Evolutionary conservation across 2,888 invertebrate species (phyloP).

Genomic region (Drosophila borborema): DNA sequence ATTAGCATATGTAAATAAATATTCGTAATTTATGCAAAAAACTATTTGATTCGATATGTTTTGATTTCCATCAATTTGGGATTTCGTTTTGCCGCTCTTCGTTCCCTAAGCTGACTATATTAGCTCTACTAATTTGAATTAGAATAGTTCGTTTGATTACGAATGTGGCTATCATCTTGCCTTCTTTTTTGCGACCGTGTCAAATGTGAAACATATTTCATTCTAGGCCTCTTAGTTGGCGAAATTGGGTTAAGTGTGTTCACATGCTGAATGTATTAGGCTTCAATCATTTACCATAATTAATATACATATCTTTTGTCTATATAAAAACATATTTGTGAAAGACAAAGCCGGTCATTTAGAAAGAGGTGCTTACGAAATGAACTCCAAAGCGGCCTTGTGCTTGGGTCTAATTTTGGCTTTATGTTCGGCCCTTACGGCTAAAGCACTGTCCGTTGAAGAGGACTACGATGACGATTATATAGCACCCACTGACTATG

Average conservation of each 20-base stretch:
- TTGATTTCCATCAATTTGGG: neutral
- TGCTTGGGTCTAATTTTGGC: slow-evolving; percentile 14
- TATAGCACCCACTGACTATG: neutral
- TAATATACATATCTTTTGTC: slow-evolving; percentile 17
- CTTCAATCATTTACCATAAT: neutral
- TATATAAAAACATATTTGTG: slow-evolving; percentile 37
- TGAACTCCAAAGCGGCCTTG: slow-evolving; percentile 21
- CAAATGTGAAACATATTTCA: neutral
- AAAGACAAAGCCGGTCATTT: slow-evolving; percentile 8
- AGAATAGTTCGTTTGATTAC: slow-evolving; percentile 20
- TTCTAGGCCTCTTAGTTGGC: neutral
- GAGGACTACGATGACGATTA: neutral
- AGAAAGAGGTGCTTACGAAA: slow-evolving; percentile 13
- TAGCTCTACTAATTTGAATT: slow-evolving; percentile 34
- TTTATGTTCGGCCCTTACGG: slow-evolving; percentile 16
- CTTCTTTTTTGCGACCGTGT: neutral
- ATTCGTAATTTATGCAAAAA: neutral
- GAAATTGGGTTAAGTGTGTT: slow-evolving; percentile 24
- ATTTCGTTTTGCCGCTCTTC: slow-evolving; percentile 1
- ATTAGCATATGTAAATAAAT: slow-evolving; percentile 8
- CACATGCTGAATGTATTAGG: neutral
- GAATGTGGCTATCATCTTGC: neutral
- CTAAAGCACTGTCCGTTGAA: neutral
- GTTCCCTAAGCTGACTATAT: slow-evolving; percentile 34
- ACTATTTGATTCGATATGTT: neutral